Percentiles rank a stretch among this genome's conserved stretches.
phyloP scores from a whole-genome alignment of 1,140 invertebrate genomes.

The Drosophila setifemur region DNA sequence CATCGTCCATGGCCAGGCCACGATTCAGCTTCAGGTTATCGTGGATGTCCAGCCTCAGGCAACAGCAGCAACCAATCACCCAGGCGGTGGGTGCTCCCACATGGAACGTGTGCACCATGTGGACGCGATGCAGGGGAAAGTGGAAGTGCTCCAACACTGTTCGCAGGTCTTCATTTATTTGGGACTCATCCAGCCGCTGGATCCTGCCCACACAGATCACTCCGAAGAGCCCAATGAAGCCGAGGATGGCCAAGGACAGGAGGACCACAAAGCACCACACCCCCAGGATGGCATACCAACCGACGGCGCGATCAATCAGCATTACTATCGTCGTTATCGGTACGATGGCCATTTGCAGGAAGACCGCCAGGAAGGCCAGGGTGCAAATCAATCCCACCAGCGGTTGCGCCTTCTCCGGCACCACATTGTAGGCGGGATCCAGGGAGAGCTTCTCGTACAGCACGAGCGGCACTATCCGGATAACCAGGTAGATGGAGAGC shows the following conservation, averaged over 20 bases:
- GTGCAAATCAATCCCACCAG: slow-evolving; percentile 46
- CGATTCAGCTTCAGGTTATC: slow-evolving; percentile 30
- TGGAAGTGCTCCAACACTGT: background rate
- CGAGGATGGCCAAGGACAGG: background rate
- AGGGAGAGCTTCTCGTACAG: slow-evolving; percentile 44
- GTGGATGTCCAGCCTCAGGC: slow-evolving; percentile 34
- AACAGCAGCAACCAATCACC: slow-evolving; percentile 23
- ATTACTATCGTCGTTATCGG: slow-evolving; percentile 42
- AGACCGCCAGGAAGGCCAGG: slow-evolving; percentile 24
- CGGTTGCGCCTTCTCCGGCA: slow-evolving; percentile 1
- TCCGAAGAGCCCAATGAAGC: background rate
- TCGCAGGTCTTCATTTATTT: background rate
- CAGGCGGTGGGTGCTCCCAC: background rate
- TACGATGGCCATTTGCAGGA: slow-evolving; percentile 39
- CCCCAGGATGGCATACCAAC: slow-evolving; percentile 3
- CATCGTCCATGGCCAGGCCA: background rate
- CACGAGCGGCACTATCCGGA: slow-evolving; percentile 29
- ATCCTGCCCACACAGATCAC: slow-evolving; percentile 32
- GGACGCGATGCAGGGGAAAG: slow-evolving; percentile 5
- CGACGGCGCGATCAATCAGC: background rate
- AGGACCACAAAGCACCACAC: slow-evolving; percentile 23
- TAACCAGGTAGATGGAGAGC: slow-evolving; percentile 28
- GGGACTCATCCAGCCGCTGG: background rate
- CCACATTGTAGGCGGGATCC: slow-evolving; percentile 7
- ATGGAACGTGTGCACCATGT: slow-evolving; percentile 18